Base-by-base conservation (phyloP, 2,888 invertebrate genomes). In the Taphrorychus bicolor region DNA sequence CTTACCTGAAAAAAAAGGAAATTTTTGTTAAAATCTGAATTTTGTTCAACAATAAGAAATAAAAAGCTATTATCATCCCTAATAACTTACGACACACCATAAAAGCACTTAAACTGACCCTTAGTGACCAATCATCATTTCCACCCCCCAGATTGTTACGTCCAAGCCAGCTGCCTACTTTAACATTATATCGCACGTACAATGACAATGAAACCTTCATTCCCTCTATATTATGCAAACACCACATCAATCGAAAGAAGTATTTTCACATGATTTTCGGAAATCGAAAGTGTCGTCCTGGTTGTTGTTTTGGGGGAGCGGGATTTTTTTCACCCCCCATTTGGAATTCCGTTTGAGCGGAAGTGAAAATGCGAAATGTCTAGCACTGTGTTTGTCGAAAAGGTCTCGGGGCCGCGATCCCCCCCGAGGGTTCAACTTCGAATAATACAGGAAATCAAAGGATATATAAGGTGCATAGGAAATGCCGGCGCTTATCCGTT, bases 321-420 rank as follows among this genome's bases (percentile, higher is more conserved):
- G 56, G 57, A 61, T 67, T 67, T 67, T 66, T 62, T 62, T 49
- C 59, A 45, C 63, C 63, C 59, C 59, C 63, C 59, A 68, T 68
- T 63, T 68, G 3, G 48, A n/a, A 62, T 59, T 66, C 60, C 67
- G 58, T 67, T 67, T 68, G 59, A 32, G 21, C 45, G 68, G 63
- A 68, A 68, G 68, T 68, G 68, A 68, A 68, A 68, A 68, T 68
- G 68, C 68, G 62, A 63, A 68, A 68, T 63, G 59, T 67, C 67
- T 67, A 66, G 61, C 17, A 16, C 14, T 21, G 51, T 67, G 61
- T 67, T 58, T 62, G 67, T 52, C 49, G 54, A 57, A 66, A 66
- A 66, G 57, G 59, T 49, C 54, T 59, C 57, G 24, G 48, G 52
- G 23, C 54, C n/a, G 41, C 11, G 14, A 54, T 21, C 56, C 49